Percentiles rank a stretch among this genome's conserved stretches.
Conservation (phyloP, 2,888 invertebrate genomes). For the Exephanes ischioxanthus region DNA sequence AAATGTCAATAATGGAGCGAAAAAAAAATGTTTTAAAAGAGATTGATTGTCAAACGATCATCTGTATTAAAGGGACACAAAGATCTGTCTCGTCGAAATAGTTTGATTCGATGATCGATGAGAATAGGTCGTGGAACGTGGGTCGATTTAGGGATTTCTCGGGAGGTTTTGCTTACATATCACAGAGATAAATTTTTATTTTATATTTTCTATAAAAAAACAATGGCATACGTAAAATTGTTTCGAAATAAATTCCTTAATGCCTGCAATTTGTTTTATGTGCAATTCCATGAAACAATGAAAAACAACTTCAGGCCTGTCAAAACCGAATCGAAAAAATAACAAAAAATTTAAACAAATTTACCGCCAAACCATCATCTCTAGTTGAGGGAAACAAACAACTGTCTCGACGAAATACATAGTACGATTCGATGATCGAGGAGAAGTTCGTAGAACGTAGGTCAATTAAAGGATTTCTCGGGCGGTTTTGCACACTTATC, state of each 20-base stretch:
- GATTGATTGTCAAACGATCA: too few species aligned
- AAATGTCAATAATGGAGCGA: background rate
- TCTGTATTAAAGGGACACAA: too few species aligned
- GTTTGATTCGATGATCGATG: conserved; percentile 35
- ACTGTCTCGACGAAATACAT: background rate
- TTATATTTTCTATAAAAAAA: background rate
- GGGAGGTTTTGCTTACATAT: background rate
- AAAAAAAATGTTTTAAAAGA: background rate
- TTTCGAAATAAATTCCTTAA: background rate
- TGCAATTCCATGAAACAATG: background rate
- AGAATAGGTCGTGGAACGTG: conserved; percentile 11
- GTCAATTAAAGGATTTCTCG: conserved; percentile 12
- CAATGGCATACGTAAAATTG: background rate
- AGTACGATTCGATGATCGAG: conserved; percentile 35
- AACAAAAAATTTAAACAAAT: background rate
- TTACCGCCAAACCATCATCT: too few species aligned
- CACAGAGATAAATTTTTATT: background rate
- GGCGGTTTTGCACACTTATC: background rate
- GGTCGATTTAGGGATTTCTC: conserved; percentile 11
- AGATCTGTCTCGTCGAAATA: background rate
- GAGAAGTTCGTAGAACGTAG: conserved; percentile 8
- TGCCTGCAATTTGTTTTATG: background rate
- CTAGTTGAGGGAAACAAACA: background rate
- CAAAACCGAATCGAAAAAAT: background rate
- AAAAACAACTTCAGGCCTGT: too few species aligned